phyloP scores from a whole-genome alignment of 1,140 invertebrate genomes.

The Drosophila albomicans region DNA sequence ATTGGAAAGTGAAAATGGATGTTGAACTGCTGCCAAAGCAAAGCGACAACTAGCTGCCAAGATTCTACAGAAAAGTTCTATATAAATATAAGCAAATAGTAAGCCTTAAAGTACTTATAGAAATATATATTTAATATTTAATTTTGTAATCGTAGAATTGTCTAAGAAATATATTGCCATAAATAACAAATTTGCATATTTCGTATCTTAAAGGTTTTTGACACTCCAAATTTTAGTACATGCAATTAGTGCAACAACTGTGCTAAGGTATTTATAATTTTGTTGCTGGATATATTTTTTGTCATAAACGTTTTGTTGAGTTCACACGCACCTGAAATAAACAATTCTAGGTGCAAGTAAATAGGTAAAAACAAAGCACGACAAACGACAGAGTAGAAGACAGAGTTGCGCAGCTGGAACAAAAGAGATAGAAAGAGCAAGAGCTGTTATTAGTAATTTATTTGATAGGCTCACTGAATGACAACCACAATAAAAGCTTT shows the following conservation, averaged over 20 bases:
- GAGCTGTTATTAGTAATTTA: conserved; percentile 55
- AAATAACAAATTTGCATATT: not conserved
- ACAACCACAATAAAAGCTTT: conserved; percentile 52
- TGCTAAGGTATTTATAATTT: not conserved
- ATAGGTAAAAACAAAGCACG: conserved; percentile 42
- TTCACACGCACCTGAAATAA: conserved; percentile 37
- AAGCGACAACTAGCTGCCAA: not conserved
- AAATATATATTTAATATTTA: too few species aligned
- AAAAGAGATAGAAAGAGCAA: not conserved
- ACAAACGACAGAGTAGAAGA: not conserved
- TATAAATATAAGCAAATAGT: not conserved
- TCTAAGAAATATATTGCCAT: not conserved
- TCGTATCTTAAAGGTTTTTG: not conserved
- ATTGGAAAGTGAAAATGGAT: conserved; percentile 63
- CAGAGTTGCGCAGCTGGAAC: conserved; percentile 20
- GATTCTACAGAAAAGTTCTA: conserved; percentile 2
- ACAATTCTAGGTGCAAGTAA: conserved; percentile 56
- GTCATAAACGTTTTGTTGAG: conserved; percentile 25
- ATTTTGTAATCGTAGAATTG: too few species aligned
- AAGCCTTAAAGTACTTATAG: too few species aligned
- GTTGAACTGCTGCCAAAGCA: conserved; percentile 29
- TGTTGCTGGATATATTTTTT: conserved; percentile 18
- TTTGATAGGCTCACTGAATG: conserved; percentile 49
- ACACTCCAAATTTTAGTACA: not conserved
- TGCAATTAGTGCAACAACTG: not conserved